Conservation (phyloP, 2,113 vertebrate genomes). For the Pelmatolapia mariae region DNA sequence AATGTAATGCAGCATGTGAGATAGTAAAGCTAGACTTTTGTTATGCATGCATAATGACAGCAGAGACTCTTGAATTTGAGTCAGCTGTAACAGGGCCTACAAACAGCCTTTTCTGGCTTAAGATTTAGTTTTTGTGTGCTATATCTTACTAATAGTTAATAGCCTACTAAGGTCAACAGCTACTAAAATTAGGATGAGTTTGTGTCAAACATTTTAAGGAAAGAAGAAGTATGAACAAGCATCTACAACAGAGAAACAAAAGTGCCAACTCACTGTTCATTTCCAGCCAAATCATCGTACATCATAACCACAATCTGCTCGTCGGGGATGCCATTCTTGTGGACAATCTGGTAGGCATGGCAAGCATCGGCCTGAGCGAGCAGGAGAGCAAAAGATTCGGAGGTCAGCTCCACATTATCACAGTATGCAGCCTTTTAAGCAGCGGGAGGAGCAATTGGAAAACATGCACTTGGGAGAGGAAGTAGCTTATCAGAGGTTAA, state of each 20-base stretch:
- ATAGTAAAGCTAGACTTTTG: background rate
- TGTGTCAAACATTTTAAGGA: background rate
- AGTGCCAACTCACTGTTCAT: slow-evolving; percentile 77
- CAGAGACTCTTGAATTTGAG: background rate
- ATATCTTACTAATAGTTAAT: background rate
- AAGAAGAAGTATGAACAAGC: background rate
- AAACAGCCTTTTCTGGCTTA: background rate
- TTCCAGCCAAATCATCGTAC: slow-evolving; percentile 91
- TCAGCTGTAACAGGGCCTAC: background rate
- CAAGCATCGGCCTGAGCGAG: slow-evolving; percentile 86
- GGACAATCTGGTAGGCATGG: slow-evolving; percentile 96
- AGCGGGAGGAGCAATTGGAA: background rate
- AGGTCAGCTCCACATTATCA: background rate
- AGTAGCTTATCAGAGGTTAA: background rate
- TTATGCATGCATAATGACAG: background rate
- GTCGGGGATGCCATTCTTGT: slow-evolving; percentile 89
- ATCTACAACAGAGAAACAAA: background rate
- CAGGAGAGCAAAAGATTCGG: background rate
- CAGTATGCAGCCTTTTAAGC: background rate
- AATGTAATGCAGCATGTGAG: background rate
- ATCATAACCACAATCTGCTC: slow-evolving; percentile 98
- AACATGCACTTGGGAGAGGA: background rate
- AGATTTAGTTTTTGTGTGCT: background rate
- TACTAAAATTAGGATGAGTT: background rate
- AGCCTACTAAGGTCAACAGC: background rate